Conservation (phyloP, 1,140 invertebrate genomes). For the Diorhabda elongata region DNA sequence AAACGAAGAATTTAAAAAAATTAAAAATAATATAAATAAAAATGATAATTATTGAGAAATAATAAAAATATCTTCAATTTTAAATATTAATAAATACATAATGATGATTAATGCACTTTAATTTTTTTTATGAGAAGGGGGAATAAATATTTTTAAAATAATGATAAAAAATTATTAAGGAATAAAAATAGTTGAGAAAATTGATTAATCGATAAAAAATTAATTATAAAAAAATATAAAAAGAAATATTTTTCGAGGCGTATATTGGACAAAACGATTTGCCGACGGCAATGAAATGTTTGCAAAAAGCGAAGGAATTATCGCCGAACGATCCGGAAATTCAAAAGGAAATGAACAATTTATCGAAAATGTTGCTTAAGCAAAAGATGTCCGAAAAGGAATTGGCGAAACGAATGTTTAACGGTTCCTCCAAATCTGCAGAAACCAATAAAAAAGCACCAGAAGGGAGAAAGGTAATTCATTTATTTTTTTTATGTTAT, state of each 20-base stretch:
- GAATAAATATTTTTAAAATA: too few relatives aligned
- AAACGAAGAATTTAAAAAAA: too few relatives aligned
- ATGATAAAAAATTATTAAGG: too few relatives aligned
- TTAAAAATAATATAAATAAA: too few relatives aligned
- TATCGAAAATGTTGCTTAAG: slow-evolving; percentile 36
- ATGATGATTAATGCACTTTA: too few relatives aligned
- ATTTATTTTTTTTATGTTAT: neutral
- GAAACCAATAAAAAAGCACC: neutral
- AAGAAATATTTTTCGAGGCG: slow-evolving; percentile 25
- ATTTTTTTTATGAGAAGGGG: too few relatives aligned
- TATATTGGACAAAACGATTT: slow-evolving; percentile 39
- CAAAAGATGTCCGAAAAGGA: slow-evolving; percentile 41
- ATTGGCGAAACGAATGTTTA: slow-evolving; percentile 41
- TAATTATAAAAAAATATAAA: too few relatives aligned
- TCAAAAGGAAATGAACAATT: slow-evolving; percentile 34
- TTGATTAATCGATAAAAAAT: too few relatives aligned
- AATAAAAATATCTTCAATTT: too few relatives aligned
- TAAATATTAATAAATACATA: too few relatives aligned
- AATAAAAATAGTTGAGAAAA: too few relatives aligned
- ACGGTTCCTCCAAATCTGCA: slow-evolving; percentile 12
- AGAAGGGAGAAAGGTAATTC: neutral
- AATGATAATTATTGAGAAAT: too few relatives aligned
- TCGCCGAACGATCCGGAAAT: slow-evolving; percentile 36
- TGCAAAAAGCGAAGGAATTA: slow-evolving; percentile 38
- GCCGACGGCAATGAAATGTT: slow-evolving; percentile 32